Evolutionary conservation across 2,113 vertebrate genomes (phyloP).

Genomic region (Elephas maximus): DNA sequence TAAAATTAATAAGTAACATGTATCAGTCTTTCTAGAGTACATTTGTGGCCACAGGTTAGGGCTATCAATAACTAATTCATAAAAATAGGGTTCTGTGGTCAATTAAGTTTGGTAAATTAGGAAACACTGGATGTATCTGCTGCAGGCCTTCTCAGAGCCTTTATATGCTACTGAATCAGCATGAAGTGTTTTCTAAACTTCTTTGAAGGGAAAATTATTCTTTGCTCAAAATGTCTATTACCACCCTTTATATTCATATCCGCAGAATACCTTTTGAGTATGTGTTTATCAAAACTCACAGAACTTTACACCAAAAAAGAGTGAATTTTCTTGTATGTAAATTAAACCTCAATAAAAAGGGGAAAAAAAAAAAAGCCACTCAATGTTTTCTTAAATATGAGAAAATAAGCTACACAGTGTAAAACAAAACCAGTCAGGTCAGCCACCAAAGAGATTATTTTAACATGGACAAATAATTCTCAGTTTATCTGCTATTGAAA

Average conservation of each 20-base stretch:
- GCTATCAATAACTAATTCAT: not conserved
- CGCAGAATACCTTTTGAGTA: not conserved
- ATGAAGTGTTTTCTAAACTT: not conserved
- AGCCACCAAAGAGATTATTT: not conserved
- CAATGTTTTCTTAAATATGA: conserved; percentile 33
- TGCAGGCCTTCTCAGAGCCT: not conserved
- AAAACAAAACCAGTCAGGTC: conserved; percentile 42
- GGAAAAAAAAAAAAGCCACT: not conserved
- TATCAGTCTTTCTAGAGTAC: not conserved
- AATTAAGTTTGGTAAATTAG: not conserved
- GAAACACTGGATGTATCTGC: not conserved
- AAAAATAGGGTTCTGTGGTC: not conserved
- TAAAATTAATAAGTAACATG: not conserved
- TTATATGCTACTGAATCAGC: not conserved
- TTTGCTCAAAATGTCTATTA: not conserved
- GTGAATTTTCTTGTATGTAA: not conserved
- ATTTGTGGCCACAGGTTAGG: not conserved
- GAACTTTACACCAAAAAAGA: not conserved
- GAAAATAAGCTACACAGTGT: not conserved
- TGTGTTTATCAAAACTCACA: not conserved
- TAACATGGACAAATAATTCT: not conserved
- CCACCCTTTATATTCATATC: not conserved
- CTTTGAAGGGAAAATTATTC: not conserved
- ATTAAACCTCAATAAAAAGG: not conserved
- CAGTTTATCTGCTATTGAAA: not conserved